Evolutionary conservation across 2,888 invertebrate genomes (phyloP).

Genomic region (Synergus umbraculus): DNA sequence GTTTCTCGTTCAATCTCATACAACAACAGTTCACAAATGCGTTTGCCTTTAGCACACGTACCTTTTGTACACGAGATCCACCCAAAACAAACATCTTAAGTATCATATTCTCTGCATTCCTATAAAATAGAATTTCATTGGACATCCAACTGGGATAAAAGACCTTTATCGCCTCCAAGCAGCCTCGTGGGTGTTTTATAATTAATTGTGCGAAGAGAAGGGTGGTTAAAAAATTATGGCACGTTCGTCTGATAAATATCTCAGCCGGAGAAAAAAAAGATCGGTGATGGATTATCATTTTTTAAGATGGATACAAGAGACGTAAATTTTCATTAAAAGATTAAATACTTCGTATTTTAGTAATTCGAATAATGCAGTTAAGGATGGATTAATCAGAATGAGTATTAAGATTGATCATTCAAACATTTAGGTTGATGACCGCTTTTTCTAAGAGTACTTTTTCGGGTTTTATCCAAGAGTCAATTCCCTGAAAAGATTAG

Average conservation of each 20-base stretch:
- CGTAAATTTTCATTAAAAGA: too few relatives aligned
- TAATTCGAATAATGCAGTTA: neutral
- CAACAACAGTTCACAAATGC: neutral
- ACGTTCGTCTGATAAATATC: neutral
- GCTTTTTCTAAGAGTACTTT: neutral
- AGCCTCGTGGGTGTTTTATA: neutral
- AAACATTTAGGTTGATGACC: too few relatives aligned
- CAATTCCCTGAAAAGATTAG: neutral
- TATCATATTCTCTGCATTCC: neutral
- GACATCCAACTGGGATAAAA: neutral
- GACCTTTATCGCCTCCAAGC: neutral
- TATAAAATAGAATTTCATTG: neutral
- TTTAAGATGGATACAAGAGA: too few relatives aligned
- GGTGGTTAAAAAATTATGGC: neutral
- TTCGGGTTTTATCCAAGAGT: neutral
- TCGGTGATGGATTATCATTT: too few relatives aligned
- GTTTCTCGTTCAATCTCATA: neutral
- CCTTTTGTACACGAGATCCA: neutral
- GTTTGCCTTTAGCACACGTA: neutral
- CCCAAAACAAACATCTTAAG: neutral
- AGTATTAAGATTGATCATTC: too few relatives aligned
- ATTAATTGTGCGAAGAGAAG: slow-evolving; percentile 12
- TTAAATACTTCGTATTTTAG: too few relatives aligned
- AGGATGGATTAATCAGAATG: too few relatives aligned
- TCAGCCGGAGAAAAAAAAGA: neutral